Base-by-base conservation (phyloP, 2,888 invertebrate genomes). In the Epirrhoe tristata region DNA sequence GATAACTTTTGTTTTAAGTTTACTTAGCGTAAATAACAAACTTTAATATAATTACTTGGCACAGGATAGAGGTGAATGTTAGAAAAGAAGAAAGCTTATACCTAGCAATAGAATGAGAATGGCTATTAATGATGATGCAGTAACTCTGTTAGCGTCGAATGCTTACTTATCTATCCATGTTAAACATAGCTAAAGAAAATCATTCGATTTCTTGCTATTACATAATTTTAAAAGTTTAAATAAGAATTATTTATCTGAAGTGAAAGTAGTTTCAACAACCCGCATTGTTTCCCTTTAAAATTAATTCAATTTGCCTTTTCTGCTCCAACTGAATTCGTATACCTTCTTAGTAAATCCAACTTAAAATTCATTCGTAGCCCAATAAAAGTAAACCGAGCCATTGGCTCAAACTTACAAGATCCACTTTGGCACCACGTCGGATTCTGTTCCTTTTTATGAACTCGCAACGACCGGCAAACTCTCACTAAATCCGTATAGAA, bases 381-480 rank as follows among this genome's bases (percentile, higher is more conserved):
- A 65, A 68, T 68, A 68, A 68, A 68, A 68, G 68, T 69, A 63
- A 69, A 69, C 67, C 66, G 72, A 62, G 59, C 60, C 68, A 69
- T 68, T 70, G 63, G 69, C 65, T 68, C 54, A 73, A 76, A 79
- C 75, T 77, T 78, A 67, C 63, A 59, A 70, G 76, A 73, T 68
- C 76, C 76, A 72, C 77, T 76, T 81, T 78, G 76, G 71, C 71
- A 76, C 74, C 74, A 66, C 66, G 69, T 66, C 54, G 63, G 59
- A 69, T 71, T 70, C 67, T 58, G 65, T 74, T 76, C 65, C 70
- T 66, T 64, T 68, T 64, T 71, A 70, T 67, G 72, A 67, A 66
- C 67, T 61, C 63, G 50, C 53, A 66, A 63, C 67, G 63, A 65
- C 68, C 68, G 68, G 68, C 64, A 63, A 51, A 46, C 64, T 50